phyloP scores from a whole-genome alignment of 1,140 invertebrate genomes.

The Macrotrachela quadricornifera region DNA sequence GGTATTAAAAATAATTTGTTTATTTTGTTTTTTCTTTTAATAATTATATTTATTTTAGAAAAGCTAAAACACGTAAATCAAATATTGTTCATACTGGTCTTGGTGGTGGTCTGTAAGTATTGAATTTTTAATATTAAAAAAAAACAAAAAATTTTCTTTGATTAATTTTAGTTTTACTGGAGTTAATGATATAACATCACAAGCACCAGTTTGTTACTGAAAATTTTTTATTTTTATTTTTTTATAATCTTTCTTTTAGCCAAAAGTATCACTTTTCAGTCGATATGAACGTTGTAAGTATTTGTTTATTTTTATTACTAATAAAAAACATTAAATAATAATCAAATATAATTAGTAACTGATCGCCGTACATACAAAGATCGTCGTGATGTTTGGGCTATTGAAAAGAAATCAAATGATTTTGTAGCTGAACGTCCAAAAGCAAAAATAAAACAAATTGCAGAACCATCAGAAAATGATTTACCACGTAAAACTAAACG shows the following conservation, averaged over 20 bases:
- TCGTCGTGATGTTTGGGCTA: not conserved
- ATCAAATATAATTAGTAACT: not conserved
- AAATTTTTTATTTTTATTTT: not conserved
- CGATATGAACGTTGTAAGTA: conserved; percentile 3
- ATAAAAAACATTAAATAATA: no score
- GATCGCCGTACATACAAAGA: conserved; percentile 8
- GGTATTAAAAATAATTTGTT: conserved; percentile 11
- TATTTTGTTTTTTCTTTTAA: not conserved
- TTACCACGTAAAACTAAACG: not conserved
- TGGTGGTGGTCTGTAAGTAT: conserved; percentile 9
- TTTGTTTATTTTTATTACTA: no score
- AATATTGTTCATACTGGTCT: conserved; percentile 10
- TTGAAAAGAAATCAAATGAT: not conserved
- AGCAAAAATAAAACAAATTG: conserved; percentile 3
- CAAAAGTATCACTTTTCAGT: conserved; percentile 9
- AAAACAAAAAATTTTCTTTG: not conserved
- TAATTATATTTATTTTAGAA: not conserved
- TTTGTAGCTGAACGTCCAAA: conserved; percentile 5
- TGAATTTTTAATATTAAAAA: not conserved
- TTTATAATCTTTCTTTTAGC: not conserved
- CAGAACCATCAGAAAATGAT: not conserved
- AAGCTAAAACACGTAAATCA: conserved; percentile 9
- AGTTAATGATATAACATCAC: not conserved
- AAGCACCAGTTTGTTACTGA: not conserved
- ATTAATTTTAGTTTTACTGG: not conserved